phyloP scores from a whole-genome alignment of 2,888 invertebrate genomes.

The Meloe dianella region DNA sequence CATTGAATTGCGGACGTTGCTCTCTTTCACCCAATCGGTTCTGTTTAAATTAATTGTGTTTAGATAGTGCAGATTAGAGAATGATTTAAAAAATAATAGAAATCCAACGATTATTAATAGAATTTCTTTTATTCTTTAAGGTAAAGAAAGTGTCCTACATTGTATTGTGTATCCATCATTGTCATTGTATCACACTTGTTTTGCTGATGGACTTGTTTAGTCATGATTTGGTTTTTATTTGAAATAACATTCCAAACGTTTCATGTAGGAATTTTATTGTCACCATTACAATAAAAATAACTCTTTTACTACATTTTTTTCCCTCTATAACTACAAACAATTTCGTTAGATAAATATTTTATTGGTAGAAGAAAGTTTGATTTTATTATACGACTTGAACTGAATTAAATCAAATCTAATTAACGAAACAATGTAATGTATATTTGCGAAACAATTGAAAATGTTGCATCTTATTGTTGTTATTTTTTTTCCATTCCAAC shows the following conservation, averaged over 20 bases:
- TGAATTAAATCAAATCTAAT: background rate
- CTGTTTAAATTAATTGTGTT: too few relatives aligned
- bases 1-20: too few relatives aligned
- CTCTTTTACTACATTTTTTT: background rate
- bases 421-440: background rate
- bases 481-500: background rate
- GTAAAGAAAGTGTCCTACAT: conserved; percentile 3
- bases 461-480: background rate
- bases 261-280: conserved; percentile 1
- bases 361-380: background rate
- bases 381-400: background rate
- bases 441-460: background rate
- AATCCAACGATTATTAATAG: background rate
- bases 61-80: too few relatives aligned
- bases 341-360: background rate
- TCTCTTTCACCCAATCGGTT: too few relatives aligned
- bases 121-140: background rate
- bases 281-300: background rate
- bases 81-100: too few relatives aligned
- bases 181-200: background rate
- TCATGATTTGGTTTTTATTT: background rate
- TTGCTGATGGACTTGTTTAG: conserved; percentile 1
- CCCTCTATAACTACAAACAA: background rate
- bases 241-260: background rate
- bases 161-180: background rate